Conservation (phyloP, 2,797 vertebrate genomes). For the Hippopotamyrus pictus region DNA sequence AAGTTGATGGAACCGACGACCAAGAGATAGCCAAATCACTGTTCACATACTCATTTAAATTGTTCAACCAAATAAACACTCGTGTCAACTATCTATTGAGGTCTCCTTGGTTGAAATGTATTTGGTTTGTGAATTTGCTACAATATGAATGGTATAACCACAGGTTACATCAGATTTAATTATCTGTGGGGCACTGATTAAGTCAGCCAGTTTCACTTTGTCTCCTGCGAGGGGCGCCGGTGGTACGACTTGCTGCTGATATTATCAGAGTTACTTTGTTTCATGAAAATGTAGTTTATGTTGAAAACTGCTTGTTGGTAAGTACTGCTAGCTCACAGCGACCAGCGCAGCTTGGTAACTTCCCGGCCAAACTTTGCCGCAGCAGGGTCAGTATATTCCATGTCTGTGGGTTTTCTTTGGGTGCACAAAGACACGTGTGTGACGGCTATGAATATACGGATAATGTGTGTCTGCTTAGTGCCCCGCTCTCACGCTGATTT, state of each 20-base stretch:
- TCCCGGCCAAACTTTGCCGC: not conserved
- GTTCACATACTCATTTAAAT: no score
- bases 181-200: not conserved
- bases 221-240: not conserved
- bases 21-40: no score
- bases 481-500: not conserved
- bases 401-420: not conserved
- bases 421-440: not conserved
- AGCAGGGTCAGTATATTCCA: not conserved
- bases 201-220: not conserved
- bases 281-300: not conserved
- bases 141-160: not conserved
- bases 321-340: not conserved
- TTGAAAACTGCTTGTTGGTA: not conserved
- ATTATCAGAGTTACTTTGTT: not conserved
- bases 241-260: not conserved
- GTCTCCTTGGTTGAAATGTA: no score
- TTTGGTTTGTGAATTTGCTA: not conserved
- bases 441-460: not conserved
- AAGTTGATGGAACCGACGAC: no score
- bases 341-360: not conserved
- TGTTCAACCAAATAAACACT: no score
- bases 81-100: no score
- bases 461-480: not conserved
- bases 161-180: not conserved